phyloP scores from a whole-genome alignment of 2,113 vertebrate genomes.

The Pseudorhombus dupliciocellatus region DNA sequence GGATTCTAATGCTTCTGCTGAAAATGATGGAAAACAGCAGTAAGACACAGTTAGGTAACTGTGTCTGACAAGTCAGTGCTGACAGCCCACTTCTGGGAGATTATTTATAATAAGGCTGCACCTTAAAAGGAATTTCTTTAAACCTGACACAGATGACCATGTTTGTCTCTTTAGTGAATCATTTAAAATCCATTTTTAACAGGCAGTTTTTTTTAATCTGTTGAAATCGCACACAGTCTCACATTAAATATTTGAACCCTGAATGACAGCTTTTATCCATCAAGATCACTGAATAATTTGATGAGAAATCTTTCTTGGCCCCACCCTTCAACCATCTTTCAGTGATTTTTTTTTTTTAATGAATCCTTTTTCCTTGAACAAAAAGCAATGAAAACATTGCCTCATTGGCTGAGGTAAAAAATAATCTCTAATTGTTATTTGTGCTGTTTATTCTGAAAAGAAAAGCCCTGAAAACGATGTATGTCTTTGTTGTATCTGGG shows the following conservation, averaged over 20 bases:
- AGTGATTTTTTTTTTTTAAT: not conserved
- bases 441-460: not conserved
- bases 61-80: constrained; percentile 34
- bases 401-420: not conserved
- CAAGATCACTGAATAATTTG: no score
- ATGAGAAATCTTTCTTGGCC: no score
- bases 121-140: constrained; percentile 4
- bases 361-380: not conserved
- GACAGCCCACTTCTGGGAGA: not conserved
- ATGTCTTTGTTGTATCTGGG: constrained; percentile 13
- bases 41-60: not conserved
- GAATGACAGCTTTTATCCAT: no score
- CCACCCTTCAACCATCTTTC: not conserved
- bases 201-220: not conserved
- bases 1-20: constrained; percentile 13
- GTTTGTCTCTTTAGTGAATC: constrained; percentile 5
- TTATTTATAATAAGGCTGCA: constrained; percentile 37
- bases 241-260: no score
- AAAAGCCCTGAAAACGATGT: not conserved
- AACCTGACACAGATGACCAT: not conserved
- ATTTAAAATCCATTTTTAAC: not conserved
- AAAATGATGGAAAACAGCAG: constrained; percentile 6
- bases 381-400: not conserved
- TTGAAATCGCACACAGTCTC: no score
- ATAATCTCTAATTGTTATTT: not conserved